Base-by-base conservation (phyloP, 1,140 invertebrate species). In the Drosophila erecta region DNA sequence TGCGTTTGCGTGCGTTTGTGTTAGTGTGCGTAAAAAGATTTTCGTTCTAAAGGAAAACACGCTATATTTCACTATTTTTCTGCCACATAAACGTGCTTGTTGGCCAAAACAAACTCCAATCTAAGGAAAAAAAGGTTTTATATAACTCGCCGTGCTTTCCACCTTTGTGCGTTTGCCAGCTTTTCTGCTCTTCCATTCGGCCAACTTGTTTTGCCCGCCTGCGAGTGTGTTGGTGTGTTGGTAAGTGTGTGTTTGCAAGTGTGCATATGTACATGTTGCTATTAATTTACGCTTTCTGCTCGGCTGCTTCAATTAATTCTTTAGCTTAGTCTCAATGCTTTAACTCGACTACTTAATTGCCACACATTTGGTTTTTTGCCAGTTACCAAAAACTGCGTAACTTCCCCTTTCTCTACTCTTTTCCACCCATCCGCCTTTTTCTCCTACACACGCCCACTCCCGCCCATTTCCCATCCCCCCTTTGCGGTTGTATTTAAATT, bases 261-360 rank as follows among this genome's bases (percentile, higher is more conserved):
- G 50, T 67, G 60, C 55, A 33, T 61, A 17, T 17, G 17, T 17
- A 61, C 33, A 53, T 61, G 70, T 65, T 76, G 76, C 62, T 74
- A 78, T 81, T 67, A 78, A 86, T 87, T 87, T 79, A 83, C 83
- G 76, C 71, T 86, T 87, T 87, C 76, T 89, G 84, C 84, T 87
- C 79, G 79, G 84, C 72, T 89, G 84, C 77, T 79, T 89, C 85
- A 89, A 89, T 89, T 89, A 89, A 83, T 89, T 90, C 76, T 71
- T 84, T 89, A 50, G 70, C 77, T 79, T 65, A 71, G 64, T 78
- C 61, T 55, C 64, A 35, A 54, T 59, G 51, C 75, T 77, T 81
- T 79, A 50, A 33, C 47, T 50, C 47, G 47, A 50, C 24, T 33
- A 60, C 77, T 75, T 86, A 86, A 80, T 86, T 85, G 77, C 65